Base-by-base conservation (phyloP, 2,888 invertebrate genomes). In the Ariolimax columbianus region DNA sequence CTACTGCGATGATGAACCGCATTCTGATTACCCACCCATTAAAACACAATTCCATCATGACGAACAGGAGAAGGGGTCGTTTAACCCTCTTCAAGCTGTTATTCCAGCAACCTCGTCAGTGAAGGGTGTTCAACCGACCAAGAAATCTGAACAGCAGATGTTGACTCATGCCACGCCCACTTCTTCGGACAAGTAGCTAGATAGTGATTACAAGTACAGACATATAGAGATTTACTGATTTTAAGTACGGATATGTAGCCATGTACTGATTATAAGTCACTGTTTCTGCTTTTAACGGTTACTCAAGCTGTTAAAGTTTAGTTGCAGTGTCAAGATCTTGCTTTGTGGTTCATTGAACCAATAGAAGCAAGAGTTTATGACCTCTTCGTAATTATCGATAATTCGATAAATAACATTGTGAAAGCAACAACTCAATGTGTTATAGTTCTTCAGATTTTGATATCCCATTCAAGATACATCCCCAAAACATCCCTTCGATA, bases 31-130 rank as follows among this genome's bases (percentile, higher is more conserved):
- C 47, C 87, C 86, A 19, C 89, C 90, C 38, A 91, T 93, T 87
- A 90, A 90, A 80, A 91, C 93, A 11, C 88, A 88, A 9, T 78
- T 91, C 17, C 89, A 90, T 4, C 55, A 70, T 2, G 79, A 47
- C 2, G 84, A 79, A 70, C 55, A 30, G 14, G 92, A 92, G 38
- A 90, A 90, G 72, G 86, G 90, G 0, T 91, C 91, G 0, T 80
- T 89, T 4, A 91, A 92, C 84, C 92, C 92, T 0, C 87, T 92
- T 14, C 93, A 93, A 87, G 92, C 91, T 91, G 91, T 90, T 59
- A 93, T 94, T 66, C 94, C 94, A 2, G 91, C 93, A 51, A 91
- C 93, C 7, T 90, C 93, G 36, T 90, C 92, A 83, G 89, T 94
- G 23, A 93, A 92, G 83, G 92, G 90, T 80, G 93, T 94, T 23